A percentile compares a stretch with the other conserved stretches of the same genome.
Conservation (phyloP, 37 sponge, comb jelly and placozoan genomes). For the Haliclona indistincta region DNA sequence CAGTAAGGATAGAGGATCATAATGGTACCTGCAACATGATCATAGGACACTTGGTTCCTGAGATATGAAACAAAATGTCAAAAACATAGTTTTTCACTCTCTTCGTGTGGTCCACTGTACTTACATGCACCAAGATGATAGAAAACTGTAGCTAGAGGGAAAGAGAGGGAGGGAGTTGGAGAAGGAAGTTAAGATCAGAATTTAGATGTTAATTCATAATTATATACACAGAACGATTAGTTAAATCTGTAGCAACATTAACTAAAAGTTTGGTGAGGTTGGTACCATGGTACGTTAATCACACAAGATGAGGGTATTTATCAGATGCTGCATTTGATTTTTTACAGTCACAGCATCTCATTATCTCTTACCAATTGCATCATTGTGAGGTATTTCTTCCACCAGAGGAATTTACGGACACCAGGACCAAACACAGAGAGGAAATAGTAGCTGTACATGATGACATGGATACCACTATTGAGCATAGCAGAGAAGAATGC, state of each 20-base stretch:
- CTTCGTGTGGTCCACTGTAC: too few species aligned
- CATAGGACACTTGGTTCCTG: too few species aligned
- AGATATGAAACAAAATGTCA: too few species aligned
- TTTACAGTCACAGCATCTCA: neutral
- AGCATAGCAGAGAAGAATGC: constrained; percentile 57
- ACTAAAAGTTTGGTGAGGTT: too few species aligned
- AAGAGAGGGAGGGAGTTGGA: neutral
- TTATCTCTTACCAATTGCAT: constrained; percentile 60
- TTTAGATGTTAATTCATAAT: too few species aligned
- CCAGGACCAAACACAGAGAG: constrained; percentile 44
- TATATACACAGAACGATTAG: too few species aligned
- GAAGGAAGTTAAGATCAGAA: neutral
- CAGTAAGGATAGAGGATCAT: too few species aligned
- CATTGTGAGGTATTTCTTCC: constrained; percentile 83
- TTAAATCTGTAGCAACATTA: too few species aligned
- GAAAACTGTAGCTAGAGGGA: constrained; percentile 44
- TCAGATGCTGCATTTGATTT: neutral
- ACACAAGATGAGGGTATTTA: neutral
- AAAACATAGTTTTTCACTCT: too few species aligned
- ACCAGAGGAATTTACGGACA: constrained; percentile 67
- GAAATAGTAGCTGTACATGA: constrained; percentile 80
- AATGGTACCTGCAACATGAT: too few species aligned
- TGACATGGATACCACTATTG: constrained; percentile 58
- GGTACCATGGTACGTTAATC: neutral
- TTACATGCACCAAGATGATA: neutral